Evolutionary conservation across 2,888 invertebrate species (phyloP).

Genomic region (Notocelia uddmanniana): DNA sequence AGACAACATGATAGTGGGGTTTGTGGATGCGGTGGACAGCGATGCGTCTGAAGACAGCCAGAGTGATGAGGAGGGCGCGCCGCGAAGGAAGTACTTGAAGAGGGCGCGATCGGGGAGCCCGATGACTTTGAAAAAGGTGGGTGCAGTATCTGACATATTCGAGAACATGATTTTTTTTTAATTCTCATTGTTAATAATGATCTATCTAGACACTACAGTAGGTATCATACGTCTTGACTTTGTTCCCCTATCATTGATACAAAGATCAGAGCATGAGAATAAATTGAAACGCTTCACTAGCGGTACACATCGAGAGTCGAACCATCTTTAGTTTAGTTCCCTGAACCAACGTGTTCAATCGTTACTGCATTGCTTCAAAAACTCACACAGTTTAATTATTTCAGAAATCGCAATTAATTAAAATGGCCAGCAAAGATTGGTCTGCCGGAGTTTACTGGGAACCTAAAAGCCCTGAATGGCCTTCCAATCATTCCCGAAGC

Average conservation of each 20-base stretch:
- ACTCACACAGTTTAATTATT: slow-evolving; percentile 48
- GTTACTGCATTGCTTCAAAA: background rate
- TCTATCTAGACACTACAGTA: too few species aligned
- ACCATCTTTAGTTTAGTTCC: background rate
- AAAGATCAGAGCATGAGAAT: background rate
- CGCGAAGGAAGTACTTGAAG: slow-evolving; percentile 65
- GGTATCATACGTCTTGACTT: too few species aligned
- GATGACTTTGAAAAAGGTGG: slow-evolving; percentile 66
- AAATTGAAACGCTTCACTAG: background rate
- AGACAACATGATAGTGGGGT: slow-evolving; percentile 81
- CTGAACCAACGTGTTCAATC: background rate
- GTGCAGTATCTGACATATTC: slow-evolving; percentile 23
- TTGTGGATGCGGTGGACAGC: slow-evolving; percentile 74
- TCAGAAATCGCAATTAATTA: slow-evolving; percentile 69
- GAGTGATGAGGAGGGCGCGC: slow-evolving; percentile 65
- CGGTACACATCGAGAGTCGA: background rate
- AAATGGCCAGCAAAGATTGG: slow-evolving; percentile 78
- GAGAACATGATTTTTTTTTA: too few species aligned
- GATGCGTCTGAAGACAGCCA: slow-evolving; percentile 74
- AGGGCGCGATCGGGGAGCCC: slow-evolving; percentile 68
- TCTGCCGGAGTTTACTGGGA: slow-evolving; percentile 79
- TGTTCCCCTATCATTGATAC: too few species aligned
- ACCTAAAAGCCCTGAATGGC: slow-evolving; percentile 76
- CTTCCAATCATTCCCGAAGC: slow-evolving; percentile 60
- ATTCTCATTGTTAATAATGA: too few species aligned